phyloP scores from a whole-genome alignment of 2,888 invertebrate genomes.

The Invenusta paracnida region DNA sequence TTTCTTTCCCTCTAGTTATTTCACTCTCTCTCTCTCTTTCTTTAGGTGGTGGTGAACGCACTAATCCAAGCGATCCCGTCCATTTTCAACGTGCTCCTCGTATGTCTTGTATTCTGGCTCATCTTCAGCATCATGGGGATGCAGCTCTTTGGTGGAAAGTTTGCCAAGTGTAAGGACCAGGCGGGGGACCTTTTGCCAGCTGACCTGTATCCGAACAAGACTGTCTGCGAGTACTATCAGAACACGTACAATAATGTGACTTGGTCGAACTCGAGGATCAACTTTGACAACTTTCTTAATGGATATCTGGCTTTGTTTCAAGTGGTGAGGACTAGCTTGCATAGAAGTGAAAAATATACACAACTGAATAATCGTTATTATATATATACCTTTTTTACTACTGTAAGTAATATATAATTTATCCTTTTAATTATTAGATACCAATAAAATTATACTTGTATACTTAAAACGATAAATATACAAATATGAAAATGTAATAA shows the following conservation, averaged over 20 bases:
- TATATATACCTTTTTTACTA: no score
- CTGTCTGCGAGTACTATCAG: constrained; percentile 73
- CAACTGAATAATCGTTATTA: no score
- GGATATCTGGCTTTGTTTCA: constrained; percentile 94
- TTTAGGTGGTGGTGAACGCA: constrained; percentile 92
- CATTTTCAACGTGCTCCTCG: constrained; percentile 97
- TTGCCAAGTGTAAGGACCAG: constrained; percentile 65
- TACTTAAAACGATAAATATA: no score
- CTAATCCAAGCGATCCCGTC: constrained; percentile 97
- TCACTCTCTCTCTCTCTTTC: no score
- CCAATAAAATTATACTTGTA: no score
- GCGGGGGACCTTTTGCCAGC: constrained; percentile 70
- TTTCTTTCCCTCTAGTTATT: no score
- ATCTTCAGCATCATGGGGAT: constrained; percentile 99
- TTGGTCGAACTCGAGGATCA: constrained; percentile 93
- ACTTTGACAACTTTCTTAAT: constrained; percentile 94
- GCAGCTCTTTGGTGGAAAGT: constrained; percentile 90
- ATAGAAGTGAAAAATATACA: background rate
- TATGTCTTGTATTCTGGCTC: constrained; percentile 98
- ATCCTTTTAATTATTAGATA: no score
- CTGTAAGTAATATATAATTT: no score
- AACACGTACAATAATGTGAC: constrained; percentile 68
- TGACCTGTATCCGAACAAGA: constrained; percentile 79
- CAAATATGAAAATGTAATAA: constrained; percentile 4
- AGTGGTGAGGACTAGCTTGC: constrained; percentile 65